Conservation (phyloP, 2,113 vertebrate species). For the Solea senegalensis region DNA sequence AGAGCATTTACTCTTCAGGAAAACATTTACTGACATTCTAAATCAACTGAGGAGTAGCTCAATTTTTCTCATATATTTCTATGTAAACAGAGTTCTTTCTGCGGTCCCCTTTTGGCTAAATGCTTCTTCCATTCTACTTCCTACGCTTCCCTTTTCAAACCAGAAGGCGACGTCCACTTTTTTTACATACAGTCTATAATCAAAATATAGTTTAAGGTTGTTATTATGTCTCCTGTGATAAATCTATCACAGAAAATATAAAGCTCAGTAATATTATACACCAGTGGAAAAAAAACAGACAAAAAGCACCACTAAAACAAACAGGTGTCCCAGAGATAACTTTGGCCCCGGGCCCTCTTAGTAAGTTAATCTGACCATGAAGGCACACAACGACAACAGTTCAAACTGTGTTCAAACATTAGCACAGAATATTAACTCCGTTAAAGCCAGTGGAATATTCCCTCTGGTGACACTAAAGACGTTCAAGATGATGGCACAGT, state of each 20-base stretch:
- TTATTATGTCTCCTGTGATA: too few relatives aligned
- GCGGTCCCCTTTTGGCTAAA: too few relatives aligned
- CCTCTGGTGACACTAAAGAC: neutral
- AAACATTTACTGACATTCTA: too few relatives aligned
- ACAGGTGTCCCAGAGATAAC: neutral
- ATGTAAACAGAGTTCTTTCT: too few relatives aligned
- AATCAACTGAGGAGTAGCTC: too few relatives aligned
- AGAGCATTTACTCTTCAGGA: too few relatives aligned
- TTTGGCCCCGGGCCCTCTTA: neutral
- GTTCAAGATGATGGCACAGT: neutral
- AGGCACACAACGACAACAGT: neutral
- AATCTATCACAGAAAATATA: neutral
- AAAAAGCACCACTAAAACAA: neutral
- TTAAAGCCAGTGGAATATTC: neutral
- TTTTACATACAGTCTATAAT: neutral
- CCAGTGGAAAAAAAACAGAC: neutral
- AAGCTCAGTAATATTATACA: neutral
- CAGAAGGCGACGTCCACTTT: too few relatives aligned
- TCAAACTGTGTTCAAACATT: slow-evolving; percentile 4
- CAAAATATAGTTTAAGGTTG: neutral
- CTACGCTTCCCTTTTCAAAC: too few relatives aligned
- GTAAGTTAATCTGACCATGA: neutral
- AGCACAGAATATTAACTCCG: slow-evolving; percentile 9
- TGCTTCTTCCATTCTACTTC: too few relatives aligned
- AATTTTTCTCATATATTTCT: too few relatives aligned